phyloP scores from a whole-genome alignment of 2,797 vertebrate genomes.

The Melanotaenia boesemani region DNA sequence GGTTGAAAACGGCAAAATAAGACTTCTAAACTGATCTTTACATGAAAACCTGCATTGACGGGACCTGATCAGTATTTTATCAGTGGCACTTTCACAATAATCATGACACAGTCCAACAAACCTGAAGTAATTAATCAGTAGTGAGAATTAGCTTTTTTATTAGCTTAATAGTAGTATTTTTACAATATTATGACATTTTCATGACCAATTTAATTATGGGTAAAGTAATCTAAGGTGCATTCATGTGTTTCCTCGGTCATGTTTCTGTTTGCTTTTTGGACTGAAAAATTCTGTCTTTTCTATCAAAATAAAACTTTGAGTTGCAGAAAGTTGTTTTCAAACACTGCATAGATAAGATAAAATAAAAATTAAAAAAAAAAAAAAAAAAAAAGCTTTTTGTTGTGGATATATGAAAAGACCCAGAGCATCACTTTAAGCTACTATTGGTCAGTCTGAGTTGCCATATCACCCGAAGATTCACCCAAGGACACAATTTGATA shows the following conservation, averaged over 20 bases:
- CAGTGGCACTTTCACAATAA: not conserved
- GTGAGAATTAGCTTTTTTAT: too few relatives aligned
- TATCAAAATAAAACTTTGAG: not conserved
- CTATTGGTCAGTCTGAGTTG: not conserved
- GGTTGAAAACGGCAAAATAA: not conserved
- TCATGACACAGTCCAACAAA: not conserved
- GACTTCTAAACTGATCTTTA: not conserved
- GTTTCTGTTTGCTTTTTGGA: not conserved
- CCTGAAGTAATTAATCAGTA: not conserved
- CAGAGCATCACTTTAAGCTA: not conserved
- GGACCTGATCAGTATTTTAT: conserved; percentile 7
- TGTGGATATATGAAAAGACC: not conserved
- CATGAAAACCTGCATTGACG: not conserved
- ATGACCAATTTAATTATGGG: not conserved
- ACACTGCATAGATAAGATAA: too few relatives aligned
- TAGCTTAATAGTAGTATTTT: too few relatives aligned
- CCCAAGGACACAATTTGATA: not conserved
- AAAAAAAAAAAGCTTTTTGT: too few relatives aligned
- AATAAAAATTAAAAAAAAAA: too few relatives aligned
- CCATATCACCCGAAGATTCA: not conserved
- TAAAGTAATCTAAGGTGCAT: not conserved
- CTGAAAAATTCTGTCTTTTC: not conserved
- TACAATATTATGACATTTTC: too few relatives aligned
- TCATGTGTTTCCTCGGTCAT: not conserved
- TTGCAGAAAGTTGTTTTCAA: not conserved